A percentile compares a stretch with the other conserved stretches of the same genome.
phyloP scores from a whole-genome alignment of 1,140 invertebrate species.

The Drosophila parvula region DNA sequence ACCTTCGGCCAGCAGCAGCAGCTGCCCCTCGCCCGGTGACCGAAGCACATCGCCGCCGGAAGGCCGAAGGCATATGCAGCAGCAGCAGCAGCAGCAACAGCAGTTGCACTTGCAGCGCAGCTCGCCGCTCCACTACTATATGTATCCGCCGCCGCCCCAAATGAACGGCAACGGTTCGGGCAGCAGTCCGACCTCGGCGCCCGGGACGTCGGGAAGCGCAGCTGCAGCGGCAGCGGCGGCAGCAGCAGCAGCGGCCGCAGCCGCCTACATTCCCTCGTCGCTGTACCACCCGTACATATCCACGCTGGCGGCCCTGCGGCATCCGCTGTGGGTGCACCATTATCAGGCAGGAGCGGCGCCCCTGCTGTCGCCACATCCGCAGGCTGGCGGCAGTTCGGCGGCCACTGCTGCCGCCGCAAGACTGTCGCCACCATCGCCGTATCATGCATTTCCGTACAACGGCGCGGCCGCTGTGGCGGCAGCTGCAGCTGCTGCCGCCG shows the following conservation, averaged over 20 bases:
- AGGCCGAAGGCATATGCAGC: constrained; percentile 48
- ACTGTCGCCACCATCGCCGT: constrained; percentile 69
- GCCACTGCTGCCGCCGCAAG: constrained; percentile 50
- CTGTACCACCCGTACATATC: constrained; percentile 84
- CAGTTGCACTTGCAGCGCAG: constrained; percentile 65
- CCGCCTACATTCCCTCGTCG: constrained; percentile 79
- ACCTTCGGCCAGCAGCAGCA: constrained; percentile 71
- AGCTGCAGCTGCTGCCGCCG: constrained; percentile 70
- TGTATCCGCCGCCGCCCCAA: constrained; percentile 69
- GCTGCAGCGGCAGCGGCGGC: constrained; percentile 61
- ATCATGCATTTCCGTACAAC: constrained; percentile 77
- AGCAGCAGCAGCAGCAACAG: constrained; percentile 51
- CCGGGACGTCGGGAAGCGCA: constrained; percentile 45
- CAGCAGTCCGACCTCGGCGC: constrained; percentile 39
- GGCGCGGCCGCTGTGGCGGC: constrained; percentile 73
- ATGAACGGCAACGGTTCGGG: constrained; percentile 57
- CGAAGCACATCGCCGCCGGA: constrained; percentile 66
- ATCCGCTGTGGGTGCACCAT: constrained; percentile 85
- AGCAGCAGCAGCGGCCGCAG: constrained; percentile 69
- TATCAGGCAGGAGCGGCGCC: constrained; percentile 84
- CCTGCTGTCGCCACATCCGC: constrained; percentile 52
- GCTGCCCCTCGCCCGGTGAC: constrained; percentile 72
- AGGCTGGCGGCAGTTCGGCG: constrained; percentile 37
- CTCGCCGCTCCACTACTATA: constrained; percentile 76
- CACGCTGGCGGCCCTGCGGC: constrained; percentile 72